Evolutionary conservation across 2,113 vertebrate species (phyloP), one percentile per base, ranked within the genome.

Genomic region (Zosterops hypoxanthus): DNA sequence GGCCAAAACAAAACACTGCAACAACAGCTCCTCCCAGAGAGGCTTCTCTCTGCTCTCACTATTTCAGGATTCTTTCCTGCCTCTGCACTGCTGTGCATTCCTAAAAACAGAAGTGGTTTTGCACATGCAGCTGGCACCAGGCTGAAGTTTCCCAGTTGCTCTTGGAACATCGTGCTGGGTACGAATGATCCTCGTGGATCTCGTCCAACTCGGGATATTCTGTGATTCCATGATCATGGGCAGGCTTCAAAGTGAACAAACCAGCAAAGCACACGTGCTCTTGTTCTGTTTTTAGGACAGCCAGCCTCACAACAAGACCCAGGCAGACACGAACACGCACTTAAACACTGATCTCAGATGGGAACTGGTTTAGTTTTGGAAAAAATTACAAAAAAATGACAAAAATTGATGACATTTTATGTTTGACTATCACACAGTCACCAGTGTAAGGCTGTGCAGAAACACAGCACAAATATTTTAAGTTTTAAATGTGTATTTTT

Each of bases 41-140:
- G 33, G n/a, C 79, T 76, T 5, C 79, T 8, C 79, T 15, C 3
- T 25, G 11, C 0, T 33, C 31, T 12, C 6, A 7, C 21, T 5
- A 42, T 52, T 46, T 61, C 36, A 65, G 49, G 46, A 21, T 17
- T 11, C 53, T 26, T 29, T 6, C 78, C 59, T 53, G 65, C 23
- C 44, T 44, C 50, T 69, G 39, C 39, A 34, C 53, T 56, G 63
- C 7, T 29, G 42, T 14, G 17, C 12, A 9, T 20, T 60, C 71
- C 65, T 49, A 46, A 69, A 31, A 83, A 52, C 31, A 34, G 34
- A 22, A 65, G 25, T 0, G 8, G 9, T 21, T 85, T 13, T 39
- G 23, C 18, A n/a, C 8, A 11, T 0, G 29, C 64, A 75, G 23
- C 42, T 4, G 12, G n/a, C 25, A 7, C 4, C 16, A 22, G 46